A percentile compares a stretch with the other conserved stretches of the same genome.
Conservation (phyloP, 2,113 vertebrate genomes). For the Pachycephala philippinensis region DNA sequence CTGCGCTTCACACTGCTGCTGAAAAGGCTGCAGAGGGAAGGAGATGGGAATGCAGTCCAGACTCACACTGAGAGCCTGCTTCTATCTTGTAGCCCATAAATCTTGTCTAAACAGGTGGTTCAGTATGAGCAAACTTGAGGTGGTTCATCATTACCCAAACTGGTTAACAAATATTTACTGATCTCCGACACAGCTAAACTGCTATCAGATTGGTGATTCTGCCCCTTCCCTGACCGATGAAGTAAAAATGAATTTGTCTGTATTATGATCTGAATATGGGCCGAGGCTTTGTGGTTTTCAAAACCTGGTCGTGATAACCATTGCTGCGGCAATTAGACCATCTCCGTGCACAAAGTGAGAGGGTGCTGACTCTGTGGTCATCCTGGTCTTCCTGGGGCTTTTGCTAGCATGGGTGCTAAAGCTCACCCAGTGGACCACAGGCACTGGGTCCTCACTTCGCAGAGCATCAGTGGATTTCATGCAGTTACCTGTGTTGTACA, state of each 20-base stretch:
- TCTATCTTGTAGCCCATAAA: not conserved
- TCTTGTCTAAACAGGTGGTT: not conserved
- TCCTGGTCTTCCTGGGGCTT: not conserved
- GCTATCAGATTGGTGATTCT: not conserved
- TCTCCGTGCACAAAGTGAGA: not conserved
- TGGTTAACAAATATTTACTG: not conserved
- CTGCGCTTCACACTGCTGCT: not conserved
- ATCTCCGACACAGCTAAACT: not conserved
- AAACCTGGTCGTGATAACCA: not conserved
- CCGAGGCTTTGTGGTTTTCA: not conserved
- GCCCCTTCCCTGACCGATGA: not conserved
- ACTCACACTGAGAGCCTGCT: not conserved
- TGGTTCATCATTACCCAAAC: not conserved
- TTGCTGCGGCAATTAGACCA: not conserved
- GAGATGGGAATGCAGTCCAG: not conserved
- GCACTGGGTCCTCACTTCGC: not conserved
- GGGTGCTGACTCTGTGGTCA: not conserved
- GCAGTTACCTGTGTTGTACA: not conserved
- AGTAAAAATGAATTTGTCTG: not conserved
- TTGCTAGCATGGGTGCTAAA: not conserved
- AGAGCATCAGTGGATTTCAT: not conserved
- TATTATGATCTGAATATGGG: not conserved
- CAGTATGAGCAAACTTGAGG: not conserved
- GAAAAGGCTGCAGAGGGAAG: not conserved
- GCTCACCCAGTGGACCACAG: not conserved